Percentiles rank a stretch among this genome's conserved stretches.
These are phyloP conservation scores for Chaetura pelagica DNA, from an alignment of 2,113 vertebrate genomes.

Conservation along the genomic window DNA sequence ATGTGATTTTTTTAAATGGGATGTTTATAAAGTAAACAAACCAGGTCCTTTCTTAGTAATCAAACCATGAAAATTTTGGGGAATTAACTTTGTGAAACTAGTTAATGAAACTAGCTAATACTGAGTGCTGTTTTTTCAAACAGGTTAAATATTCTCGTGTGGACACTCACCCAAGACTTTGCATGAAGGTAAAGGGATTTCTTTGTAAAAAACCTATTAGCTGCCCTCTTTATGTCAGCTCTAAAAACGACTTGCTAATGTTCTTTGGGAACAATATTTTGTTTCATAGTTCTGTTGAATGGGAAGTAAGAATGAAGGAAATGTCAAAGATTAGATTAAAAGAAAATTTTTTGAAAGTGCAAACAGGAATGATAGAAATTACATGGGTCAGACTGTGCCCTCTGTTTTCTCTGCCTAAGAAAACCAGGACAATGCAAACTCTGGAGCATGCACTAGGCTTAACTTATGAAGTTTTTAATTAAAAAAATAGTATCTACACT, in stretches of 20 bases:
- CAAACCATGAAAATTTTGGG: not conserved
- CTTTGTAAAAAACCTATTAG: not conserved
- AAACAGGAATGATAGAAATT: not conserved
- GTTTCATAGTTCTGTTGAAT: not conserved
- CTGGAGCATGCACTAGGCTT: not conserved
- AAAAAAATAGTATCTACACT: not conserved
- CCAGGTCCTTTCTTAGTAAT: not conserved
- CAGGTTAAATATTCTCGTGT: conserved; percentile 83
- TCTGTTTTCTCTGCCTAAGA: not conserved
- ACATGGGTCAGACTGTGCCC: not conserved
- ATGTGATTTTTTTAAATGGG: not conserved
- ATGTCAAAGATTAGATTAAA: not conserved
- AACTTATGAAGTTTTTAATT: not conserved
- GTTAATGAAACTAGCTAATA: not conserved
- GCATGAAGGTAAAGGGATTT: conserved; percentile 84
- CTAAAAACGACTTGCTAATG: not conserved
- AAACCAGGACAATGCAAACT: not conserved
- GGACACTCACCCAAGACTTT: conserved; percentile 85
- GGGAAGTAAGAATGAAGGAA: not conserved
- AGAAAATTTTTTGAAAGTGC: not conserved
- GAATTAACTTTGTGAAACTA: not conserved
- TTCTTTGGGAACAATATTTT: not conserved
- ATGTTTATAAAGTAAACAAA: not conserved
- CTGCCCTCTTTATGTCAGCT: not conserved
- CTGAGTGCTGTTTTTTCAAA: conserved; percentile 9